phyloP scores from a whole-genome alignment of 1,140 invertebrate species.

The Bombus vancouverensis region DNA sequence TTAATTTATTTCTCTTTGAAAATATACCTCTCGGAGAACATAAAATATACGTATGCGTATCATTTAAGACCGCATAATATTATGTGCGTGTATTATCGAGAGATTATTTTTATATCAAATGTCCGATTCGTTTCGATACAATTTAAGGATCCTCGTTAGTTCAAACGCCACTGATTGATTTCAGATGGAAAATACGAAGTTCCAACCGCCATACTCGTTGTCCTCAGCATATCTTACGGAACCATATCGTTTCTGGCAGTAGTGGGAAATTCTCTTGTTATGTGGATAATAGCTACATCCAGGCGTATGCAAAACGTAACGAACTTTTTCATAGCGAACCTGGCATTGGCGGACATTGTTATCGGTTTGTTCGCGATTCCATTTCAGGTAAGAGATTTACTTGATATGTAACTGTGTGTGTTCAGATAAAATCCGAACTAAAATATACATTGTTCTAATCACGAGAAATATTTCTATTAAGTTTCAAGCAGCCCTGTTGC shows the following conservation, averaged over 20 bases:
- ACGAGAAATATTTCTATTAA: constrained; percentile 73
- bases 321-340: constrained; percentile 91
- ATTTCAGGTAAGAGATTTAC: constrained; percentile 86
- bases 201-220: constrained; percentile 87
- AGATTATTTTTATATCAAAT: background rate
- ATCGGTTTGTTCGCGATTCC: constrained; percentile 91
- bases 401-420: background rate
- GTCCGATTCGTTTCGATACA: background rate
- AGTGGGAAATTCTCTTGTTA: constrained; percentile 91
- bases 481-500: constrained; percentile 92
- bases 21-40: too few species aligned
- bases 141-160: background rate
- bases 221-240: constrained; percentile 91
- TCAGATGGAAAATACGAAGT: constrained; percentile 86
- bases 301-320: constrained; percentile 91
- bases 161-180: background rate
- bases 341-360: constrained; percentile 90
- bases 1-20: too few species aligned
- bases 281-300: constrained; percentile 90
- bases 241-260: constrained; percentile 91
- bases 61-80: too few species aligned
- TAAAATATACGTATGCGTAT: too few species aligned
- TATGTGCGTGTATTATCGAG: background rate
- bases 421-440: background rate
- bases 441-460: background rate